phyloP scores from a whole-genome alignment of 2,113 vertebrate species.

The Stigmatopora nigra region DNA sequence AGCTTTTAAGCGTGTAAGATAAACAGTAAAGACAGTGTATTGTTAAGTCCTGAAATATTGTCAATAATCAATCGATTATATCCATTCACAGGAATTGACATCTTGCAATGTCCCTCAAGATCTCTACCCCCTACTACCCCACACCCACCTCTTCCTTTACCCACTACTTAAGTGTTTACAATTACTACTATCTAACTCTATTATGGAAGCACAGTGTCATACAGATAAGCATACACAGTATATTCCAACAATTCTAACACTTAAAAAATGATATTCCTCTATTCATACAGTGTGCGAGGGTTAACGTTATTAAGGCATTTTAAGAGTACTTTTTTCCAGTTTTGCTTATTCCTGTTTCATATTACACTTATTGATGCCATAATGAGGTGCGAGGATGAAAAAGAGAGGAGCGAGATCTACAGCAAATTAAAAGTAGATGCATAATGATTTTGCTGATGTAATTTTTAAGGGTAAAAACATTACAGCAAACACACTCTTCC shows the following conservation, averaged over 20 bases:
- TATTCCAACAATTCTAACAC: too few relatives aligned
- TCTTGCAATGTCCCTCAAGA: too few relatives aligned
- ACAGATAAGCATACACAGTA: background rate
- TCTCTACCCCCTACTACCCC: too few relatives aligned
- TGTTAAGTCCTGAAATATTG: background rate
- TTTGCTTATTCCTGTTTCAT: too few relatives aligned
- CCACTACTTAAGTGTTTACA: background rate
- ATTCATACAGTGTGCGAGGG: too few relatives aligned
- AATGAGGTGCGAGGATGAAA: too few relatives aligned
- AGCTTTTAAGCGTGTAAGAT: constrained; percentile 20
- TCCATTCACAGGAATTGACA: background rate
- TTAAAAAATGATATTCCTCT: background rate
- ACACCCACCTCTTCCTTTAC: too few relatives aligned
- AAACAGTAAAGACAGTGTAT: background rate
- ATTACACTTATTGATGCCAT: too few relatives aligned
- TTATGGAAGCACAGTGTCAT: background rate
- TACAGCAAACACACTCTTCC: background rate
- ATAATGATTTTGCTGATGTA: background rate
- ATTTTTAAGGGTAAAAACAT: background rate
- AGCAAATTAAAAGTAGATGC: background rate
- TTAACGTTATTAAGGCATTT: too few relatives aligned
- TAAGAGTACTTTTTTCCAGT: too few relatives aligned
- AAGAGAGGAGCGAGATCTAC: background rate
- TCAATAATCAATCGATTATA: background rate
- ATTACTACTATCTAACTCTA: too few relatives aligned